Evolutionary conservation across 2,888 invertebrate species (phyloP), one percentile per base, ranked within the genome.

Genomic region (Metallyticus violacea): DNA sequence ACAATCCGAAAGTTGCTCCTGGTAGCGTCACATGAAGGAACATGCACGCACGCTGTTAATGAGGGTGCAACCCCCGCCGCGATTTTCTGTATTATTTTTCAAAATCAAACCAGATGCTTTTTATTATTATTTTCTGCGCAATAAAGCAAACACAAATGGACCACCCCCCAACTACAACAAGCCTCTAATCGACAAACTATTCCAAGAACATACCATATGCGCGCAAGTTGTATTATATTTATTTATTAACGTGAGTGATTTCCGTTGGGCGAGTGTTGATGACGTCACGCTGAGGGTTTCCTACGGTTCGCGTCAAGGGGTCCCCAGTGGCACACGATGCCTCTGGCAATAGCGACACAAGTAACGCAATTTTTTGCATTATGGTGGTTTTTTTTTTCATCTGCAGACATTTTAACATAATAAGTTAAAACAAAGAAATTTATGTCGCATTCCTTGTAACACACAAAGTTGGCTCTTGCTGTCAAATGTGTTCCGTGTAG

Each of bases 61-160:
- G 40, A 62, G 40, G 22, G 15, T 15, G 15, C 9, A 15, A 15
- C 40, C 15, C 40, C 40, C 40, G 40, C 22, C 22, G 40, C 40
- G 40, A 62, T 15, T 62, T 22, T 62, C 15, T 62, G 40, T 62
- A 62, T 62, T 62, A 62, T 62, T 62, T 62, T 62, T 62, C 40
- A 15, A 62, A 62, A 62, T 62, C 40, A 15, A 62, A 83, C 83
- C 83, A 83, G 77, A 83, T 83, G 83, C 40, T 77, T 83, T 83
- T 83, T 77, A 77, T 83, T 77, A 77, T 83, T 62, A 62, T 26
- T 83, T 83, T 83, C 77, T 83, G n/a, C 28, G 83, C 27, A 83
- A 83, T 83, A 83, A 76, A 82, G 82, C 82, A 82, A 26, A 82
- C 76, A 76, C 83, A 83, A 83, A 83, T 77, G 83, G 83, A 83